Conservation (phyloP, 2,888 invertebrate genomes). For the Chymomyza caudatula region DNA sequence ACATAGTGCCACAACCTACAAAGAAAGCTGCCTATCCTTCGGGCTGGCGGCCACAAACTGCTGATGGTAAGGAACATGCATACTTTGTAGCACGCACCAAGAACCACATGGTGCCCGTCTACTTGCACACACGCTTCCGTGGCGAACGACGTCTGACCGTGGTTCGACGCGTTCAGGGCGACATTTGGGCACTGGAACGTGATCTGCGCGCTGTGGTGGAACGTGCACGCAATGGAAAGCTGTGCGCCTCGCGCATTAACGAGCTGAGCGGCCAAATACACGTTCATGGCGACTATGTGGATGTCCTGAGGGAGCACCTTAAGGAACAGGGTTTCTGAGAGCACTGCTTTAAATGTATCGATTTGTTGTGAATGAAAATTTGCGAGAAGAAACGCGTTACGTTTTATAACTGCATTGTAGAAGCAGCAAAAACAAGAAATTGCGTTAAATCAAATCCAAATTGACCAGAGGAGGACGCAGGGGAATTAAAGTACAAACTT, state of each 20-base stretch:
- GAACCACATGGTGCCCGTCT: constrained; percentile 91
- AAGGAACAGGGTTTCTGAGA: constrained; percentile 86
- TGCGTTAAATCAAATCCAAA: too few species aligned
- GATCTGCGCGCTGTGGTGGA: constrained; percentile 83
- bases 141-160: constrained; percentile 83
- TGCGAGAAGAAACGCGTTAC: too few species aligned
- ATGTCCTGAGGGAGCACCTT: constrained; percentile 83
- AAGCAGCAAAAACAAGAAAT: too few species aligned
- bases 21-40: constrained; percentile 85
- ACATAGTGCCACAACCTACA: constrained; percentile 82
- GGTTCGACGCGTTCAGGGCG: constrained; percentile 87
- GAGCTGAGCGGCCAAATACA: constrained; percentile 85
- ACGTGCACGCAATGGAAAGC: constrained; percentile 79
- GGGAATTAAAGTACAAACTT: too few species aligned
- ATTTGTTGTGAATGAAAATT: too few species aligned
- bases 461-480: too few species aligned
- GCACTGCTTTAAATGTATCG: neutral
- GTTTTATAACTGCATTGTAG: too few species aligned
- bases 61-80: constrained; percentile 78
- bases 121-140: constrained; percentile 81
- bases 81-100: constrained; percentile 87
- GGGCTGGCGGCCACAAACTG: constrained; percentile 89
- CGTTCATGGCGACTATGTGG: constrained; percentile 87
- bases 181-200: constrained; percentile 88
- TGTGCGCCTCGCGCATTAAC: constrained; percentile 84